A percentile compares a stretch with the other conserved stretches of the same genome.
These are phyloP conservation scores for Zhengitettix transpicula DNA, from an alignment of 2,888 invertebrate genomes.

Conservation along the genomic window DNA sequence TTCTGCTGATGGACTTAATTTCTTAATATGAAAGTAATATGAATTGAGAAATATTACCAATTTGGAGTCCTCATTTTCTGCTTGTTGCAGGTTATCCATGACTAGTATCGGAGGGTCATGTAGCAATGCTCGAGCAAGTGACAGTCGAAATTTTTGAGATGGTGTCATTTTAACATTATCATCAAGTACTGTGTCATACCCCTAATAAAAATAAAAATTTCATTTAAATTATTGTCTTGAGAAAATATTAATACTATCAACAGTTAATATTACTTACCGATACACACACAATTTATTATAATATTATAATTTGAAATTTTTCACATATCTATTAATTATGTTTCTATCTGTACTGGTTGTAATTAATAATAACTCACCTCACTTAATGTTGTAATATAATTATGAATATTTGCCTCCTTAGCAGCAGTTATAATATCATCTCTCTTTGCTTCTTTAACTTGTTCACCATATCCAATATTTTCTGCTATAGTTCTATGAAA, in stretches of 20 bases:
- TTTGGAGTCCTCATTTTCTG: constrained; percentile 10
- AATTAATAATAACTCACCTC: constrained; percentile 15
- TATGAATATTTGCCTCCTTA: constrained; percentile 29
- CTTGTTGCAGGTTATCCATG: constrained; percentile 9
- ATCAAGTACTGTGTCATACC: background rate
- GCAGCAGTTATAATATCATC: constrained; percentile 27
- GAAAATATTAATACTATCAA: background rate
- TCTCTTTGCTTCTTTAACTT: constrained; percentile 25
- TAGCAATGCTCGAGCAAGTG: constrained; percentile 11
- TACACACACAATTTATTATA: no score
- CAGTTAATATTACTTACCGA: no score
- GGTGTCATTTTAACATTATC: background rate
- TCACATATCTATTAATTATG: no score
- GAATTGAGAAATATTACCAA: constrained; percentile 1
- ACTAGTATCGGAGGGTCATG: constrained; percentile 11
- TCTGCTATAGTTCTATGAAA: constrained; percentile 34
- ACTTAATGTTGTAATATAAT: constrained; percentile 27
- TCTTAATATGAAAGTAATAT: no score
- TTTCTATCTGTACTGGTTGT: no score
- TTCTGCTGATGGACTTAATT: no score
- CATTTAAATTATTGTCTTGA: no score
- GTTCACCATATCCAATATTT: constrained; percentile 36
- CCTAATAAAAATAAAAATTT: background rate
- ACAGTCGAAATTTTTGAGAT: constrained; percentile 11
- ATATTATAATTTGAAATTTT: no score